Evolutionary conservation across 2,113 vertebrate genomes (phyloP).

Genomic region (Sitta europaea): DNA sequence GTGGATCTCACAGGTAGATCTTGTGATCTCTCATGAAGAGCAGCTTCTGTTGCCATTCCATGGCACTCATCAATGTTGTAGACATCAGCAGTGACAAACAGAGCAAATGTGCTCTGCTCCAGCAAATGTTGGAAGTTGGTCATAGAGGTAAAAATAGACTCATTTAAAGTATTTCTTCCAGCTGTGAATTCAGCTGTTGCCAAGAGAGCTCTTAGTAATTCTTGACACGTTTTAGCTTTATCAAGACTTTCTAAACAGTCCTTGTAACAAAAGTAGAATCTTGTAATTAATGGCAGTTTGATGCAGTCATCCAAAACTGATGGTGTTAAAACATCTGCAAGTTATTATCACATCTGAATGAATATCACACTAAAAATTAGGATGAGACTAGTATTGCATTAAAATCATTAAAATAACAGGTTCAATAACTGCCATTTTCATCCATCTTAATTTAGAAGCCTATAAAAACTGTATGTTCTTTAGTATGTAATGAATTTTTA

Average conservation of each 20-base stretch:
- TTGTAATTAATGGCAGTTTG: neutral
- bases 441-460: neutral
- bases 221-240: neutral
- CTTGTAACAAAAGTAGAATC: neutral
- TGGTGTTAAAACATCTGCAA: neutral
- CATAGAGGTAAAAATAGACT: neutral
- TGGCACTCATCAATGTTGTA: fast-evolving
- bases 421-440: neutral
- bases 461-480: neutral
- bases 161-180: neutral
- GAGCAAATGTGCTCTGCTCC: neutral
- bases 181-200: neutral
- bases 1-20: neutral
- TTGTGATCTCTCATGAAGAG: neutral
- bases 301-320: neutral
- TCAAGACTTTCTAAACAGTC: neutral
- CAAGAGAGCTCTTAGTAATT: neutral
- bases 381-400: neutral
- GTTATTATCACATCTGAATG: neutral
- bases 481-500: neutral
- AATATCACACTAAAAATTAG: neutral
- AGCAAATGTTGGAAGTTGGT: neutral
- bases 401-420: neutral
- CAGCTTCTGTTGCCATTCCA: neutral
- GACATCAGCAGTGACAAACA: neutral